Evolutionary conservation across 2,888 invertebrate genomes (phyloP).

Genomic region (Chironomus tentans): DNA sequence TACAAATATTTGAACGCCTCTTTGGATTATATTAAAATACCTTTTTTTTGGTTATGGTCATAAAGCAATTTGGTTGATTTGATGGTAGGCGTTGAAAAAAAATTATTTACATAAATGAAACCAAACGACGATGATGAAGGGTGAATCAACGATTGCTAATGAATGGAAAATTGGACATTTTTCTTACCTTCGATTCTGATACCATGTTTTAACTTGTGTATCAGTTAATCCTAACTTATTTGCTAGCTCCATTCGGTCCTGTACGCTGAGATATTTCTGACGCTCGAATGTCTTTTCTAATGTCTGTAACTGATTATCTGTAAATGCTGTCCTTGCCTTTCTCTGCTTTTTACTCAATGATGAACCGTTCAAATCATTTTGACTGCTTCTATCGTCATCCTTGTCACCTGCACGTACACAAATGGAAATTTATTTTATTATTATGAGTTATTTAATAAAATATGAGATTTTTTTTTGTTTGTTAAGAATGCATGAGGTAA

Average conservation of each 20-base stretch:
- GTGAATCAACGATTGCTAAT: not conserved
- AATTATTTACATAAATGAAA: conserved; percentile 6
- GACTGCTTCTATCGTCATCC: conserved; percentile 61
- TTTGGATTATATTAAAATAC: not conserved
- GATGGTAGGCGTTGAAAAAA: conserved; percentile 19
- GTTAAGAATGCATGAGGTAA: not conserved
- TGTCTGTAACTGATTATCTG: conserved; percentile 94
- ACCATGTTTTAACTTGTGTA: conserved; percentile 99
- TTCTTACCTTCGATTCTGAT: conserved; percentile 90
- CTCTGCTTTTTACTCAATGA: conserved; percentile 82
- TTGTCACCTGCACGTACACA: conserved; percentile 58
- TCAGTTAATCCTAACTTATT: conserved; percentile 92
- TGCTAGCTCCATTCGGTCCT: conserved; percentile 96
- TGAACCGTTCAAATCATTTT: conserved; percentile 41
- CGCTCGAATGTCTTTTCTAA: conserved; percentile 94
- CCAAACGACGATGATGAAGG: not conserved
- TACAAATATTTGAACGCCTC: conserved; percentile 24
- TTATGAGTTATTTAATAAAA: not conserved
- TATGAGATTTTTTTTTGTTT: not conserved
- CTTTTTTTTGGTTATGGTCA: not conserved
- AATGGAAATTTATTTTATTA: not conserved
- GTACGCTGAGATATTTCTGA: conserved; percentile 94
- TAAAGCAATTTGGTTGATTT: conserved; percentile 10
- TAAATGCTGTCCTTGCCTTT: conserved; percentile 96
- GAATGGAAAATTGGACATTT: conserved; percentile 1